Percentiles rank a stretch among this genome's conserved stretches.
These are phyloP conservation scores for Chouioia cunea DNA, from an alignment of 2,888 invertebrate genomes.

Conservation along the genomic window DNA sequence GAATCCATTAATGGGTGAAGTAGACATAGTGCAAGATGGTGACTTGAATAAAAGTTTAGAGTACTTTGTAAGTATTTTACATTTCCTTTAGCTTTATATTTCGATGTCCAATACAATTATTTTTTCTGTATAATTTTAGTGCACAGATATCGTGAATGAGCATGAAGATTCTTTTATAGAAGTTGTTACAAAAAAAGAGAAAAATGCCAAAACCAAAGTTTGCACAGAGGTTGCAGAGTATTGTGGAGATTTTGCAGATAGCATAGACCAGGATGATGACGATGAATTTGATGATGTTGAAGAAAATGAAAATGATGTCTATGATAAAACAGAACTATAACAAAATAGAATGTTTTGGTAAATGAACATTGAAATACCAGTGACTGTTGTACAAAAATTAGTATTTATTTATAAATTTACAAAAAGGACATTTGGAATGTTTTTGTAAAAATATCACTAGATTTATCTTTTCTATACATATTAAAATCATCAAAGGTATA, in stretches of 20 bases:
- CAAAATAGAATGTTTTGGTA: not conserved
- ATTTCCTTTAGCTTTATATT: not conserved
- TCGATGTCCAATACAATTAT: not conserved
- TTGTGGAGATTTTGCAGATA: constrained; percentile 68
- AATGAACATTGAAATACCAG: not conserved
- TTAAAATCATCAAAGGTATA: too few relatives aligned
- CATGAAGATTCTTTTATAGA: constrained; percentile 78
- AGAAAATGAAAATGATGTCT: not conserved
- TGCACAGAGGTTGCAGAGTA: constrained; percentile 71
- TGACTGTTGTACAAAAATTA: not conserved
- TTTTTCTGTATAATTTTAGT: constrained; percentile 70
- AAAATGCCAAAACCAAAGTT: constrained; percentile 69
- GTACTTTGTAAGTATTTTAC: constrained; percentile 77
- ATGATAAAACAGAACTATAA: constrained; percentile 1
- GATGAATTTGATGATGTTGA: constrained; percentile 50
- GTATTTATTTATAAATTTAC: not conserved
- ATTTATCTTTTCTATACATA: too few relatives aligned
- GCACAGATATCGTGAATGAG: constrained; percentile 80
- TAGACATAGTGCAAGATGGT: constrained; percentile 86
- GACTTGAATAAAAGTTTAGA: constrained; percentile 88
- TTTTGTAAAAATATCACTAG: too few relatives aligned
- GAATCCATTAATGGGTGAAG: constrained; percentile 81
- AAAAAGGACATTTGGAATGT: too few relatives aligned
- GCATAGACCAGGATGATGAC: constrained; percentile 65
- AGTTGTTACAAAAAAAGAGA: constrained; percentile 71